A percentile compares a stretch with the other conserved stretches of the same genome.
Evolutionary conservation across 2,113 vertebrate genomes (phyloP).

Genomic region (Otis tarda): DNA sequence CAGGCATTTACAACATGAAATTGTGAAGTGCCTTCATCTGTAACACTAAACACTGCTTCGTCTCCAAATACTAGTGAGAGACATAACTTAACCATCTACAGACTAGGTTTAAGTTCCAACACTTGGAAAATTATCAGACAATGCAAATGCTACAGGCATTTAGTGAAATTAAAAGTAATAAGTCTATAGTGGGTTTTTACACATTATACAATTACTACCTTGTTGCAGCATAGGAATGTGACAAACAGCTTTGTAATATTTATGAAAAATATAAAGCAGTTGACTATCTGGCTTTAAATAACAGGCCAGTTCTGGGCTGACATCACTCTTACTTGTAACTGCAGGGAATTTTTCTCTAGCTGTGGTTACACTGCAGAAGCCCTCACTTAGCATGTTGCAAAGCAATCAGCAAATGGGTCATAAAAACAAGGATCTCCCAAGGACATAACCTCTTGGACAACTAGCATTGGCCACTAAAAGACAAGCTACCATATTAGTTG

Average conservation of each 20-base stretch:
- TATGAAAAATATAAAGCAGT: background rate
- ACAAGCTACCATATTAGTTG: background rate
- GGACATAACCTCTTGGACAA: background rate
- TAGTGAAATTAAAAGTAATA: background rate
- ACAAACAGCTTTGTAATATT: background rate
- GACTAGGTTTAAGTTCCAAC: background rate
- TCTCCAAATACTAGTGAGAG: background rate
- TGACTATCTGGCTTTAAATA: background rate
- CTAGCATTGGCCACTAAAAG: background rate
- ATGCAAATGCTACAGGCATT: background rate
- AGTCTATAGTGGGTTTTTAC: background rate
- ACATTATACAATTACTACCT: background rate
- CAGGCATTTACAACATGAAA: background rate
- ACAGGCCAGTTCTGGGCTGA: background rate
- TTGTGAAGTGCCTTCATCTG: background rate
- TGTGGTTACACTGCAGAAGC: background rate
- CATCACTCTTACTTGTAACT: background rate
- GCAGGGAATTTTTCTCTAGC: background rate
- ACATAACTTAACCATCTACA: background rate
- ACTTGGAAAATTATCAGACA: background rate
- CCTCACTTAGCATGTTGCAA: background rate
- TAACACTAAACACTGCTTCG: background rate
- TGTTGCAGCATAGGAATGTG: background rate
- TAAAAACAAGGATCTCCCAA: background rate
- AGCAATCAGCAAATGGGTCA: background rate